Evolutionary conservation across 1,140 invertebrate genomes (phyloP).

Genomic region (Drosophila cardini): DNA sequence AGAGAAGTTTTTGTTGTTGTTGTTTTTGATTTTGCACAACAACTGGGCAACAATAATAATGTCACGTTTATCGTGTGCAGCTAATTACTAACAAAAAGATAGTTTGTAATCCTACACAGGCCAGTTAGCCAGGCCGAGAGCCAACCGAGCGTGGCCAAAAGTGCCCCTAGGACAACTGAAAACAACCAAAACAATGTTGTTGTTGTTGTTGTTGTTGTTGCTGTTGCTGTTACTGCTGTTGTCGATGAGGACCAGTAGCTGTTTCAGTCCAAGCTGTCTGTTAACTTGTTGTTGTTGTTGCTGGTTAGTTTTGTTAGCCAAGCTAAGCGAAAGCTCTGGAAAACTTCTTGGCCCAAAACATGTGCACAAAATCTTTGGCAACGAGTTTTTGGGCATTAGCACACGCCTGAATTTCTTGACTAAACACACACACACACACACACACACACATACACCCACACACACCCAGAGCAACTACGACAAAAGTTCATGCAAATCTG

Average conservation of each 20-base stretch:
- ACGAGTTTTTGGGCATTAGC: slow-evolving; percentile 72
- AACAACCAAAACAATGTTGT: slow-evolving; percentile 15
- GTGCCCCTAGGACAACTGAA: slow-evolving; percentile 64
- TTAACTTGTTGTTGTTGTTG: slow-evolving; percentile 31
- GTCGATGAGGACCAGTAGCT: slow-evolving; percentile 62
- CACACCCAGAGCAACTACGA: slow-evolving; percentile 8
- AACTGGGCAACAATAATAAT: slow-evolving; percentile 80
- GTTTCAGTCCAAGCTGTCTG: slow-evolving; percentile 39
- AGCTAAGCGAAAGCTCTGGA: slow-evolving; percentile 40
- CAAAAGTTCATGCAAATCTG: slow-evolving; percentile 49
- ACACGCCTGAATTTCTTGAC: slow-evolving; percentile 74
- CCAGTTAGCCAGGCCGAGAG: slow-evolving; percentile 34
- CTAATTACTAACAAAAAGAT: slow-evolving; percentile 83
- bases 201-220: slow-evolving; percentile 32
- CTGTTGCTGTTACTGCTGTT: slow-evolving; percentile 31
- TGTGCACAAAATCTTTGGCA: slow-evolving; percentile 72
- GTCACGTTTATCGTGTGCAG: slow-evolving; percentile 83
- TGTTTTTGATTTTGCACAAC: slow-evolving; percentile 58
- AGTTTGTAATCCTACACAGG: slow-evolving; percentile 72
- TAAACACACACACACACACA: slow-evolving; percentile 37
- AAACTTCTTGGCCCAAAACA: slow-evolving; percentile 72
- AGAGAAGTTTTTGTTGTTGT: slow-evolving; percentile 29
- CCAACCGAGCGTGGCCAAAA: slow-evolving; percentile 73
- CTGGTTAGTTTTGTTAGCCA: slow-evolving; percentile 46
- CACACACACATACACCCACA: slow-evolving; percentile 7